These are phyloP conservation scores for Thamnaconus septentrionalis DNA, from an alignment of 2,113 vertebrate species.

Conservation along the genomic window DNA sequence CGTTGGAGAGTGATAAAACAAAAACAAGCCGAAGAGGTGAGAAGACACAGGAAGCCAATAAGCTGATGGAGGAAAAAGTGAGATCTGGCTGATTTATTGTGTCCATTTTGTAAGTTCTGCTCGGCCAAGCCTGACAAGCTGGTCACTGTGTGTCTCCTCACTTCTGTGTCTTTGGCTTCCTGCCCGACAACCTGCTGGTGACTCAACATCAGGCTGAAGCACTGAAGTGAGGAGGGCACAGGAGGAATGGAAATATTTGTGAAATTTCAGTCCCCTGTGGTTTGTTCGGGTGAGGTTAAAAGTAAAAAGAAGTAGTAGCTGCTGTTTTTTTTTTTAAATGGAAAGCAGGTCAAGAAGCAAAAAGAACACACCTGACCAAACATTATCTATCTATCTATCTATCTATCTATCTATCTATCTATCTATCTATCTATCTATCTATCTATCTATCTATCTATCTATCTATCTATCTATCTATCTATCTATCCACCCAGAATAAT, in stretches of 20 bases:
- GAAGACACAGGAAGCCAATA: neutral
- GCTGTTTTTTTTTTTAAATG: too few species aligned
- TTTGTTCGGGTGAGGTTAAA: neutral
- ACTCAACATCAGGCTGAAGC: neutral
- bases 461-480: too few species aligned
- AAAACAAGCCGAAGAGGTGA: neutral
- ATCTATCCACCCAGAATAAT: too few species aligned
- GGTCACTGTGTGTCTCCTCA: neutral
- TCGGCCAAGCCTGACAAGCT: neutral
- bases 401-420: too few species aligned
- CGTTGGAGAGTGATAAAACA: neutral
- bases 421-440: too few species aligned
- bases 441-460: too few species aligned
- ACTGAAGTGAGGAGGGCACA: neutral
- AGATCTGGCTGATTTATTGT: neutral
- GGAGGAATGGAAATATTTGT: neutral
- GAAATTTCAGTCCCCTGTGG: neutral
- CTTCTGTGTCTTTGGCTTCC: neutral
- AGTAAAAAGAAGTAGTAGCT: too few species aligned
- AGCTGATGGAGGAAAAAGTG: neutral
- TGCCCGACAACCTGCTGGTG: neutral
- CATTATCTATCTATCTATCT: too few species aligned
- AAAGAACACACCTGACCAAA: too few species aligned
- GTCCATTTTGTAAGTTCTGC: neutral
- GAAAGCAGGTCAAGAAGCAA: too few species aligned